Percentiles rank a stretch among this genome's conserved stretches.
These are phyloP conservation scores for Molorchus minor DNA, from an alignment of 2,888 invertebrate species.

Conservation along the genomic window DNA sequence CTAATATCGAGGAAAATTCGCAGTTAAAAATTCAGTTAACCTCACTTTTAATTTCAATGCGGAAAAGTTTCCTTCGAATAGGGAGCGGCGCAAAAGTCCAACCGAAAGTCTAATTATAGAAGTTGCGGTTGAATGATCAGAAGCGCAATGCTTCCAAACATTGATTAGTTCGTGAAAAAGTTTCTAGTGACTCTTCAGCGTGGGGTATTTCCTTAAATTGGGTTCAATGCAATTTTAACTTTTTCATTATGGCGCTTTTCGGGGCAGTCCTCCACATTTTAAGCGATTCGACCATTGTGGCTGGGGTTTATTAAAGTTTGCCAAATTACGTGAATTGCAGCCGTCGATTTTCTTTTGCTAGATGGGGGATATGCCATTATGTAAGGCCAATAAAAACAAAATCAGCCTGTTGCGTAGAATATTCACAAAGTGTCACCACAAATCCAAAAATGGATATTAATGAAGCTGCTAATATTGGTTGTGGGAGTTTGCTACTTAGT, in stretches of 20 bases:
- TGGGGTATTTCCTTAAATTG: constrained; percentile 55
- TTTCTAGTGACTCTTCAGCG: constrained; percentile 55
- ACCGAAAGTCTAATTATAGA: constrained; percentile 54
- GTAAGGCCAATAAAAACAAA: too few species aligned
- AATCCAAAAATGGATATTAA: too few species aligned
- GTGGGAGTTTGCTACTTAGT: too few species aligned
- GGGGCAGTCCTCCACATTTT: constrained; percentile 22
- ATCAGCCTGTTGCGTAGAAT: too few species aligned
- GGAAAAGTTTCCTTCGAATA: constrained; percentile 35
- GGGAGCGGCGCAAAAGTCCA: constrained; percentile 16
- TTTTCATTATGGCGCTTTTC: constrained; percentile 51
- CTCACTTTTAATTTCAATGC: constrained; percentile 23
- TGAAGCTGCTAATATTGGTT: too few species aligned
- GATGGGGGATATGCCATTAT: too few species aligned
- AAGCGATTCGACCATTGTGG: constrained; percentile 19
- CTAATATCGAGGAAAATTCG: background rate
- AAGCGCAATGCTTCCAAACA: constrained; percentile 53
- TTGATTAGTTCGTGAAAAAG: constrained; percentile 58
- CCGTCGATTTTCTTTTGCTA: too few species aligned
- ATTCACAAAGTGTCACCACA: too few species aligned
- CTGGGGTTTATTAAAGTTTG: constrained; percentile 13
- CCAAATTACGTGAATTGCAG: background rate
- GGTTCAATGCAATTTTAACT: constrained; percentile 54
- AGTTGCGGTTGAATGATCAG: constrained; percentile 53
- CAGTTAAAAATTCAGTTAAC: constrained; percentile 15